These are phyloP conservation scores for Lobophora halterata DNA, from an alignment of 2,888 invertebrate genomes.

Conservation along the genomic window DNA sequence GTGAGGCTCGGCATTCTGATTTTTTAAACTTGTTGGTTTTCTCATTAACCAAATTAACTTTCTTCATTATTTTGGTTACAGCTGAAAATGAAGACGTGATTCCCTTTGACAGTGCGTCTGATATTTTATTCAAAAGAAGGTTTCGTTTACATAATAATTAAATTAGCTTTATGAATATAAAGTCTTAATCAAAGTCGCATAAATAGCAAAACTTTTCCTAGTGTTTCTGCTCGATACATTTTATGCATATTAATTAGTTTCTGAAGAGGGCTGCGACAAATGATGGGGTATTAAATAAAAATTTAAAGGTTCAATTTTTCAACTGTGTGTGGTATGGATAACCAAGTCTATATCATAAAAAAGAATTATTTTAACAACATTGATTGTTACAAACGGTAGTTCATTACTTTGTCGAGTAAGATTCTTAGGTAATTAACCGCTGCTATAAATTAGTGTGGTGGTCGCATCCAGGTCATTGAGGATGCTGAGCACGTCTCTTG, in stretches of 20 bases:
- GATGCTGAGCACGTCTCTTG: slow-evolving; percentile 53
- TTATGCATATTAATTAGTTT: slow-evolving; percentile 69
- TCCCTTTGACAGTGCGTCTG: slow-evolving; percentile 70
- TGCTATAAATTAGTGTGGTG: slow-evolving; percentile 65
- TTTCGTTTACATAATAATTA: slow-evolving; percentile 80
- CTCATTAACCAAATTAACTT: slow-evolving; percentile 44
- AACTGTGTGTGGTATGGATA: too few relatives aligned
- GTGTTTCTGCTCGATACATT: slow-evolving; percentile 69
- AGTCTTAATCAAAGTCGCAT: slow-evolving; percentile 69
- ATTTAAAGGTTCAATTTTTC: slow-evolving; percentile 22
- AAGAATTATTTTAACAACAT: slow-evolving; percentile 30
- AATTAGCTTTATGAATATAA: slow-evolving; percentile 78
- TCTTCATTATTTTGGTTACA: slow-evolving; percentile 38
- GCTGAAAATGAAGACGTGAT: slow-evolving; percentile 62
- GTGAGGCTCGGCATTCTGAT: slow-evolving; percentile 26
- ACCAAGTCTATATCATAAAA: too few relatives aligned
- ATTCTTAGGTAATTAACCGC: slow-evolving; percentile 72
- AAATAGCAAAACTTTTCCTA: slow-evolving; percentile 72
- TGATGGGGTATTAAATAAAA: slow-evolving; percentile 36
- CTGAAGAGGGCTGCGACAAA: slow-evolving; percentile 38
- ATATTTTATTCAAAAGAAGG: slow-evolving; percentile 78
- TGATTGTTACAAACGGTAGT: slow-evolving; percentile 43
- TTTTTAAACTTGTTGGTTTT: slow-evolving; percentile 25
- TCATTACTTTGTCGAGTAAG: slow-evolving; percentile 54
- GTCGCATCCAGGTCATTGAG: slow-evolving; percentile 52